Base-by-base conservation (phyloP, 1,140 invertebrate species). In the Apis mellifera region DNA sequence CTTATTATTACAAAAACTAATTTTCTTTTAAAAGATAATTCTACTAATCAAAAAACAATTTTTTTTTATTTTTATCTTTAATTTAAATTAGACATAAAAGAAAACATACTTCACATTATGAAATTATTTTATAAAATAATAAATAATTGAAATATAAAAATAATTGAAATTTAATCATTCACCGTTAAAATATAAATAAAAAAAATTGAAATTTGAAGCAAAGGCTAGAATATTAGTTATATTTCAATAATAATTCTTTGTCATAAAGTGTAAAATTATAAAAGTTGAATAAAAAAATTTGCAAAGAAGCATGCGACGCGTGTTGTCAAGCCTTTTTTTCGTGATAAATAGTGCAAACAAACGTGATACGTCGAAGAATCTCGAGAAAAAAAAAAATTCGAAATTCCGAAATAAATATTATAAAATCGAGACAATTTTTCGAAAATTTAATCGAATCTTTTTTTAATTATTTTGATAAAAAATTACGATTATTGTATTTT, bases 281-380 rank as follows among this genome's bases (percentile, higher is more conserved):
- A 60, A 71, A 59, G 54, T 76, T 57, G 26, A 42, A 62, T 68
- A 69, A 60, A 42, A 60, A 42, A 55, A 21, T 64, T 77, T 83
- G 60, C 69, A 32, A 57, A 59, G 55, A 86, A 74, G 72, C 86
- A 76, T 87, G 76, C 85, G 50, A 79, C 57, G 78, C 82, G 85
- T 86, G 86, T 77, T 68, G 60, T 86, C n/a, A 87, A 87, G 84
- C 84, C 32, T 42, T 42, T 62, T 65, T 57, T 50, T 50, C 26
- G 81, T 64, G 68, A 15, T 11, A 64, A 55, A 62, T 42, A 4
- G 54, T 86, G 82, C 62, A 62, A 17, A 70, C 66, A 50, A 73
- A 76, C n/a, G 26, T 64, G 54, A 17, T 2, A 23, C 21, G 23
- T 72, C 50, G 15, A 78, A 78, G 64, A 83, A 83, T 86, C 69